Evolutionary conservation across 2,888 invertebrate genomes (phyloP), one percentile per base, ranked within the genome.

Genomic region (Caenorhabditis sp.): DNA sequence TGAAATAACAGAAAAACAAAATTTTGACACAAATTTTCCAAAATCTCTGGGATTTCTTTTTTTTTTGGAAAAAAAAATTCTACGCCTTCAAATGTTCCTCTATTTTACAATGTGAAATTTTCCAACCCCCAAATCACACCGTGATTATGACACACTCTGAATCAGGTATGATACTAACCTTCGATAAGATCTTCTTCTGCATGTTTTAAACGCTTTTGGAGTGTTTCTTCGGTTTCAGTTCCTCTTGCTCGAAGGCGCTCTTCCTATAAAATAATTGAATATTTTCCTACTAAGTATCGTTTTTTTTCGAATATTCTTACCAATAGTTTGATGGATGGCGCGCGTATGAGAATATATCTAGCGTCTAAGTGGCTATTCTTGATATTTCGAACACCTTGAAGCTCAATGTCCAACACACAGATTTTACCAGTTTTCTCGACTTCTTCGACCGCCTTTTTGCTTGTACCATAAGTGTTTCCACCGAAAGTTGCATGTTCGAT

Each of bases 391-490:
- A 97, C 96, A 23, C 97, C 97, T 69, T 97, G 94, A 63, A 94
- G 92, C 85, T 97, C 97, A 81, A 97, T 94, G 88, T 97, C 97
- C 79, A 97, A 89, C 1, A 97, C 92, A 88, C 97, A 97, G 53
- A 97, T 92, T 88, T 93, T 93, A 1, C 96, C 96, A 20, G 92
- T 90, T 20, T 90, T 89, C 72, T 92, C 92, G 0, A 97, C 93
- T 75, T 92, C 92, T 82, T 93, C 91, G 0, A 99, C 94, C 0
- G 96, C 93, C 83, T 91, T 90, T 89, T 94, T 94, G 89, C 97
- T 94, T 66, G 97, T 99, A 58, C 97, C 99, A 90, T 99, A 99
- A 89, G 93, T 90, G 89, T 99, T 99, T 12, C 93, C 95, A 84
- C 96, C 93, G 88, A 95, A 99, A 59, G 91, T 91, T 0, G 97